Conservation (phyloP, 2,888 invertebrate species). For the Drosophila cracens region DNA sequence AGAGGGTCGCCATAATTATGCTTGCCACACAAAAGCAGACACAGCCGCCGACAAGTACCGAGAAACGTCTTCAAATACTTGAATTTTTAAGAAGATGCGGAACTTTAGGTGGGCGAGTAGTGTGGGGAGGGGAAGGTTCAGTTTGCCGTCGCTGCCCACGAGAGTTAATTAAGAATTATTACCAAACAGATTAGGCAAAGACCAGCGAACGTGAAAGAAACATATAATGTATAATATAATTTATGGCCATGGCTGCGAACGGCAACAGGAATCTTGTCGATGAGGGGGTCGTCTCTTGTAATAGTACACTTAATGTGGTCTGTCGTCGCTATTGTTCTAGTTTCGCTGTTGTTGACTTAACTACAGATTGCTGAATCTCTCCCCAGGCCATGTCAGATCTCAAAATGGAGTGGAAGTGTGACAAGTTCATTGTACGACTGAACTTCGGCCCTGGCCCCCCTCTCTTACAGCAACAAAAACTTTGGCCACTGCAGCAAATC, state of each 20-base stretch:
- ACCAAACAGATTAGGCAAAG: slow-evolving; percentile 64
- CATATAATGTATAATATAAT: slow-evolving; percentile 15
- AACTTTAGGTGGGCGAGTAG: neutral
- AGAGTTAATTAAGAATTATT: slow-evolving; percentile 76
- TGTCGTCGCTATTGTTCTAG: slow-evolving; percentile 9
- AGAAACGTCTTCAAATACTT: neutral
- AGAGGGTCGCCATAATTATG: slow-evolving; percentile 13
- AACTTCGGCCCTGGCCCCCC: slow-evolving; percentile 17
- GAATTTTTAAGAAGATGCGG: neutral
- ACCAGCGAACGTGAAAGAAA: slow-evolving; percentile 10
- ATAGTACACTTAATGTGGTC: slow-evolving; percentile 4
- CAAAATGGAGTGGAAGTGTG: slow-evolving; percentile 27
- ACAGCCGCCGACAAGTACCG: neutral
- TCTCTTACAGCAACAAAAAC: neutral
- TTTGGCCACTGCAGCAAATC: neutral
- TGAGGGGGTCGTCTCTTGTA: neutral
- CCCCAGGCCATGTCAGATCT: slow-evolving; percentile 9
- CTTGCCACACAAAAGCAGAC: neutral
- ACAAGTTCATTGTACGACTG: slow-evolving; percentile 48
- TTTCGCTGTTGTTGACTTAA: slow-evolving; percentile 6
- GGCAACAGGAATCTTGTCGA: slow-evolving; percentile 6
- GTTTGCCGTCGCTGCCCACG: slow-evolving; percentile 13
- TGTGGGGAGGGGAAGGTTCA: neutral
- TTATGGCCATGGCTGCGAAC: slow-evolving; percentile 23
- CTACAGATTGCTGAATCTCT: slow-evolving; percentile 35